Percentiles rank a stretch among this genome's conserved stretches.
Evolutionary conservation across 2,113 vertebrate species (phyloP).

Genomic region (Lophura nycthemera): DNA sequence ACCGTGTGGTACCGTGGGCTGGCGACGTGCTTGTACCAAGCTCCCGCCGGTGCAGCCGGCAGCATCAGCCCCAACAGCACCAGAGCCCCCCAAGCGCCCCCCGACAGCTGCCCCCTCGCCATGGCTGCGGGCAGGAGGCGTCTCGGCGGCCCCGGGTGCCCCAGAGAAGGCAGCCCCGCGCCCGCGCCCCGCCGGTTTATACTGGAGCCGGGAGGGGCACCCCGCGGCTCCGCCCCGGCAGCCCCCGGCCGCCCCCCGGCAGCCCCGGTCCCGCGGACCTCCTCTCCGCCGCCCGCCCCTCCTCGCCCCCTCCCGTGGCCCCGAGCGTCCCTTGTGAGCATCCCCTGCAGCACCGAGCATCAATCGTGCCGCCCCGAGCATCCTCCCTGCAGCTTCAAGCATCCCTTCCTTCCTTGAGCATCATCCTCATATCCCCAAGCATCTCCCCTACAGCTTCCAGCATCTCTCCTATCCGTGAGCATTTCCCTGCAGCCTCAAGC

Average conservation of each 20-base stretch:
- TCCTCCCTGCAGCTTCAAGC: not conserved
- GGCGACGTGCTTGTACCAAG: conserved; percentile 78
- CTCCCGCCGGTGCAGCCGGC: not conserved
- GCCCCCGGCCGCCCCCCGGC: not conserved
- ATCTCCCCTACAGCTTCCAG: not conserved
- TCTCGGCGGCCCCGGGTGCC: not conserved
- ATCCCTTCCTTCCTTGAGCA: not conserved
- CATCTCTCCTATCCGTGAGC: not conserved
- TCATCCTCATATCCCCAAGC: not conserved
- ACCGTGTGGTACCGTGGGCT: conserved; percentile 74
- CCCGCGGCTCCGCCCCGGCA: not conserved
- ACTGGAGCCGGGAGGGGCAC: not conserved
- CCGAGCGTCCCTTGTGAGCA: not conserved
- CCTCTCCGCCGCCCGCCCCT: not conserved
- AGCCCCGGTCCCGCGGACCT: not conserved
- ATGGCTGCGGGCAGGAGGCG: not conserved
- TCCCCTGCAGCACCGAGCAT: not conserved
- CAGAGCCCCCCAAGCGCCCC: conserved; percentile 40
- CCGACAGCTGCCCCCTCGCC: not conserved
- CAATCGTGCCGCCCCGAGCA: not conserved
- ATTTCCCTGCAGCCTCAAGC: not conserved
- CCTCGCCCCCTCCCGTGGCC: not conserved
- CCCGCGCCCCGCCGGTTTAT: not conserved
- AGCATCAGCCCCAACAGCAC: conserved; percentile 47
- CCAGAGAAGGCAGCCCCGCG: not conserved